Base-by-base conservation (phyloP, 2,113 vertebrate species). In the Sakesphorus luctuosus region DNA sequence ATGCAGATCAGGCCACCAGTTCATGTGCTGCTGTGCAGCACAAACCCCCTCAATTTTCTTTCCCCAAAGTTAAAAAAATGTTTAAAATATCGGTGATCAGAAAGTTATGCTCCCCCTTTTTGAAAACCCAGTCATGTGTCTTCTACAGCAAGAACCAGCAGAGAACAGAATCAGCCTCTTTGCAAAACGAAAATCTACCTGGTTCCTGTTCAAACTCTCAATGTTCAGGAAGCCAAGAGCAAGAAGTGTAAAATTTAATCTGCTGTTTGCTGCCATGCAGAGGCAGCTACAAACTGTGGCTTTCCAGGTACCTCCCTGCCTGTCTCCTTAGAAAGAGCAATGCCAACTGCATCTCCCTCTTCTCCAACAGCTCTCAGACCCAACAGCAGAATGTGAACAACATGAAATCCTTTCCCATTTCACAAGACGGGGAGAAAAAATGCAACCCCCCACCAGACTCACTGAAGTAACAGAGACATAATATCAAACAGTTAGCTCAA, bases 221-320 rank as follows among this genome's bases (percentile, higher is more conserved):
- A 0, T 26, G 25, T 12, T n/a, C 35, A 56, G 55, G 7, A 44
- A 18, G 18, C 2, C 3, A 7, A 71, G 29, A 75, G 36, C 46
- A 0, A 59, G 11, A 36, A 3, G 10, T 0, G 2, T 3, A 36
- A 23, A 43, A 65, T 36, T 18, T 52, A 47, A 38, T 6, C 12
- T 21, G 20, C 40, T 85, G 36, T 49, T 78, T 71, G 73, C 49
- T 8, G 21, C 29, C 17, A 5, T 1, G 4, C 3, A 26, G 16
- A 89, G 36, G 16, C 24, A 43, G 25, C 11, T 52, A 18, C 53
- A 76, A 67, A 7, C 46, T 5, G 1, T 6, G 56, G 44, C 28
- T 96, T 72, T 53, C 38, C 7, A 66, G 80, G 93, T 18, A 49
- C 7, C 3, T 19, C 66, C 46, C 49, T 44, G 38, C 2, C 29